Evolutionary conservation across 1,140 invertebrate genomes (phyloP), one percentile per base, ranked within the genome.

Genomic region (Armadillidium nasatum): DNA sequence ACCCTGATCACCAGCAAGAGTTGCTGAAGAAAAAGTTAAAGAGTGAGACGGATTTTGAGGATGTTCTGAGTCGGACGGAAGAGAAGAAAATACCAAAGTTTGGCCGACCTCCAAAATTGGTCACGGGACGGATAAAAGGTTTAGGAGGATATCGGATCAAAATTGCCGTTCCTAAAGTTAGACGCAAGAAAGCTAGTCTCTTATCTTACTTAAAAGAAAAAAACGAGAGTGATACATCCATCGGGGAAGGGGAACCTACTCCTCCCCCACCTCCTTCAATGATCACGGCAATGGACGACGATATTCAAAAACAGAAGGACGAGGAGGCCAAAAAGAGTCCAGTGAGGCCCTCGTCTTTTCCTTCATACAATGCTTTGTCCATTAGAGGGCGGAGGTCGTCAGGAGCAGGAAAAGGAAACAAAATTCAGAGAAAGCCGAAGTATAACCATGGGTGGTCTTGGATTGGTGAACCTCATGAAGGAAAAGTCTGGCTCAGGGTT

Each of bases 401-500:
- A 23, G 71, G 44, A n/a, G 73, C 72, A 19, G 72, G 76, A 7
- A 79, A 78, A 44, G 73, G 44, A 81, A 79, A 54, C 11, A 69
- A 23, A 45, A 33, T 33, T 33, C 1, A 70, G 22, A 82, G 78
- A 78, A 79, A 79, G 79, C 92, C 92, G 4, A 91, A 91, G 77
- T 94, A 93, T 92, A 93, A 91, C 81, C 95, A 96, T 82, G 94
- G 94, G 7, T 97, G 94, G 94, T 90, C 88, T 72, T 96, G 93
- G 92, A 90, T 93, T 82, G 94, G 94, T 45, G 89, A 93, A 82
- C 87, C 92, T 10, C 93, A 90, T 82, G 88, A 94, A 82, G 90
- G 91, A 68, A 91, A 91, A 87, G 92, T 96, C 81, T 94, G 92
- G 86, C 86, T 95, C 81, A 93, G 92, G 86, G 94, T 96, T 87